phyloP scores from a whole-genome alignment of 1,140 invertebrate genomes.

The Pseudomyrmex cubaensis region DNA sequence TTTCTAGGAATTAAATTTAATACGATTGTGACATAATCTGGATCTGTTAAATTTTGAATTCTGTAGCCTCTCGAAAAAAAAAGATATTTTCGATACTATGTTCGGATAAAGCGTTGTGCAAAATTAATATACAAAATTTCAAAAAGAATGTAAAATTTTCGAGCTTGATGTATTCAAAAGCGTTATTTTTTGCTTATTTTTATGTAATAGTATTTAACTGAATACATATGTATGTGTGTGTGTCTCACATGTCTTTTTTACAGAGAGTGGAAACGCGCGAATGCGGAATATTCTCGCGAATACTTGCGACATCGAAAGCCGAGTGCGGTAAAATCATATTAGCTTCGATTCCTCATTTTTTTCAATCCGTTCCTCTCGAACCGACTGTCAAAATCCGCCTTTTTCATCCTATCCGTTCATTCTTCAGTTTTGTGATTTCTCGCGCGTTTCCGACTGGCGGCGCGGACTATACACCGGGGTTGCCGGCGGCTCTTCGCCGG shows the following conservation, averaged over 20 bases:
- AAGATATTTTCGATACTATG: background rate
- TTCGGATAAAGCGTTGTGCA: background rate
- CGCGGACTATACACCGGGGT: slow-evolving; percentile 76
- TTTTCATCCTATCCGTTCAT: slow-evolving; percentile 60
- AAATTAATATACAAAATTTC: background rate
- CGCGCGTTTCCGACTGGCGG: slow-evolving; percentile 67
- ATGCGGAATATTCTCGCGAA: background rate
- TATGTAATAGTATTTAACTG: background rate
- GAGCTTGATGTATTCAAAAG: background rate
- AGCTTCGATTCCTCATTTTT: slow-evolving; percentile 32
- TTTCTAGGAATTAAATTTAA: background rate
- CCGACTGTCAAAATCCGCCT: slow-evolving; percentile 40
- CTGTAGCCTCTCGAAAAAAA: background rate
- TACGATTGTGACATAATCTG: background rate
- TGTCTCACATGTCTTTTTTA: too few relatives aligned
- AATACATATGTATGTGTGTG: background rate
- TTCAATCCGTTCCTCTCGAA: slow-evolving; percentile 13
- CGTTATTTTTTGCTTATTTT: slow-evolving; percentile 10
- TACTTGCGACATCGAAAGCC: background rate
- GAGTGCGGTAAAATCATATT: background rate
- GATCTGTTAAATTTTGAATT: background rate
- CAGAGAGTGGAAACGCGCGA: background rate
- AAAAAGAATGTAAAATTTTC: background rate
- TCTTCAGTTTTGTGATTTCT: slow-evolving; percentile 65
- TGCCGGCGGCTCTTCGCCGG: slow-evolving; percentile 76